Evolutionary conservation across 2,888 invertebrate species (phyloP).

Genomic region (Dicycla oo): DNA sequence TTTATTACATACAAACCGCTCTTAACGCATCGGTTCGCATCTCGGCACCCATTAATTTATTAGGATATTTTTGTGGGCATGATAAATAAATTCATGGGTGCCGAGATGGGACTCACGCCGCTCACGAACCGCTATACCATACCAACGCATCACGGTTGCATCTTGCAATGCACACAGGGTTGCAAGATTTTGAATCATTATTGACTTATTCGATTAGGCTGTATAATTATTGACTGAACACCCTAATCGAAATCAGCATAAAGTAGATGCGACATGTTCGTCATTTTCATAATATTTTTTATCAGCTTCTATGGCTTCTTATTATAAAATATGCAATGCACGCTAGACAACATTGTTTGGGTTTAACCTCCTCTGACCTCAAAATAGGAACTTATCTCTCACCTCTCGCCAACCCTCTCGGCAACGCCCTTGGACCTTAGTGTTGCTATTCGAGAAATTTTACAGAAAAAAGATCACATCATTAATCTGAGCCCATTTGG

Average conservation of each 20-base stretch:
- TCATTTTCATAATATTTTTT: not conserved
- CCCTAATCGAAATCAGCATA: not conserved
- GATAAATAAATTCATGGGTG: no score
- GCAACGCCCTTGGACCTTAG: slow-evolving; percentile 39
- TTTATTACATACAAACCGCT: not conserved
- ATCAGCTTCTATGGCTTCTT: not conserved
- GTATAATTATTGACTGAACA: not conserved
- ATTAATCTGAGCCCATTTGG: not conserved
- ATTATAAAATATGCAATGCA: not conserved
- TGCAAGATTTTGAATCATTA: not conserved
- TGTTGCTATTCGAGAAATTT: slow-evolving; percentile 30
- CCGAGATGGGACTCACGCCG: no score
- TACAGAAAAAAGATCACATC: not conserved
- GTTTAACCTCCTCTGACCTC: slow-evolving; percentile 18
- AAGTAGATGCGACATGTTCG: not conserved
- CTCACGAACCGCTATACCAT: no score
- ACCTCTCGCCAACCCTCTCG: slow-evolving; percentile 19
- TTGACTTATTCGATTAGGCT: not conserved
- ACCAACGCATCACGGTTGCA: not conserved
- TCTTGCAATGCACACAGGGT: no score
- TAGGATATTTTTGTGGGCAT: no score
- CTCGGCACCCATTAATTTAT: no score
- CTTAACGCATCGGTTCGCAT: no score
- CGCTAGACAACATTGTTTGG: not conserved
- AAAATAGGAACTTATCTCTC: slow-evolving; percentile 20